Evolutionary conservation across 2,113 vertebrate genomes (phyloP), one percentile per base, ranked within the genome.

Genomic region (Xenopus borealis): DNA sequence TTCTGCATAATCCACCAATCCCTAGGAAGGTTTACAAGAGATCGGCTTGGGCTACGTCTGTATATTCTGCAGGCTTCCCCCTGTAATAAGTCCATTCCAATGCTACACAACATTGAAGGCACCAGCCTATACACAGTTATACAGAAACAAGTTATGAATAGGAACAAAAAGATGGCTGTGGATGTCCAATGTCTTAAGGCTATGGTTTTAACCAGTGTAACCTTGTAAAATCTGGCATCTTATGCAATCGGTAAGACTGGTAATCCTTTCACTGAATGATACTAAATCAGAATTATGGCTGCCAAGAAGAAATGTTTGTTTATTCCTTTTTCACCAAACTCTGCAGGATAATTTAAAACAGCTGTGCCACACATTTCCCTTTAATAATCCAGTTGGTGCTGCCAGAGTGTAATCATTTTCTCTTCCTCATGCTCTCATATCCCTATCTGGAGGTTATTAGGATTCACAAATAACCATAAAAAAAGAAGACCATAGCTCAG

Each of bases 201-300:
- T 61, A 61, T 12, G 10, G 58, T 20, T 61, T 66, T 46, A 66
- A 46, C 44, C 27, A 66, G 13, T 30, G 30, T 12, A 58, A 73
- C 52, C 23, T 74, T 33, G 20, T 10, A 73, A 66, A 58, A 23
- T 72, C n/a, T 16, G 11, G n/a, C 14, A 52, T 64, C 58, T 57
- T 66, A 58, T 44, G 44, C 23, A 18, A 13, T 64, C 23, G 55
- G 46, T 17, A 18, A 23, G 12, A 40, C 50, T 55, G 16, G 18
- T 67, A 74, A 74, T 74, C 72, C 72, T 67, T 67, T 57, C 64
- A 66, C 9, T 30, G 63, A 66, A 55, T 33, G 64, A 50, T 66
- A 66, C 52, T 67, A 67, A 74, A 59, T 74, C 64, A 74, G 27
- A 12, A 18, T 40, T 46, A 40, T 33, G 53, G 40, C 7, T 47